phyloP scores from a whole-genome alignment of 2,797 vertebrate species.

The Oreortyx pictus region DNA sequence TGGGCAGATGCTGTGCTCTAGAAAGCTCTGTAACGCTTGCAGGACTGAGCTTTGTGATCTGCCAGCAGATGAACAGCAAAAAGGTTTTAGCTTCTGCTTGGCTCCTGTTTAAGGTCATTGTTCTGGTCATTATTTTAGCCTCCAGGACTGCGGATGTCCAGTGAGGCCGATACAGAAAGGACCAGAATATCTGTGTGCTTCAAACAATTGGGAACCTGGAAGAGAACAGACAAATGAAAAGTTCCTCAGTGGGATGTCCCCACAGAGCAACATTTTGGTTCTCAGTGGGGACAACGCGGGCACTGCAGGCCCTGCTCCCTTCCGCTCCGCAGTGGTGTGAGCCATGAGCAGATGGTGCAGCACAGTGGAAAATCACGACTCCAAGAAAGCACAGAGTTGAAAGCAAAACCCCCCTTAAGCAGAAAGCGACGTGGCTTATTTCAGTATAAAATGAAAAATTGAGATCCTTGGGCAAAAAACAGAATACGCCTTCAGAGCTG shows the following conservation, averaged over 20 bases:
- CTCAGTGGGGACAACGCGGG: background rate
- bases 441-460: slow-evolving; percentile 19
- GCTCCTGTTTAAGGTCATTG: slow-evolving; percentile 7
- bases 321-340: background rate
- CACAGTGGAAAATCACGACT: slow-evolving; percentile 58
- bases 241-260: background rate
- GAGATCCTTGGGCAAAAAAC: slow-evolving; percentile 45
- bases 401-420: slow-evolving; percentile 36
- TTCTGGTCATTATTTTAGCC: slow-evolving; percentile 15
- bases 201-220: slow-evolving; percentile 10
- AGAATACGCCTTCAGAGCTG: background rate
- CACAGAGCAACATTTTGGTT: slow-evolving; percentile 5
- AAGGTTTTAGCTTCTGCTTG: background rate
- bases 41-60: slow-evolving; percentile 8
- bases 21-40: background rate
- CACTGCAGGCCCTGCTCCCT: slow-evolving; percentile 1
- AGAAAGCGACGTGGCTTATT: slow-evolving; percentile 33
- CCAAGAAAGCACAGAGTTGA: background rate
- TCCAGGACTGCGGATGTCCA: background rate
- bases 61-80: background rate
- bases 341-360: slow-evolving; percentile 51
- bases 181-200: slow-evolving; percentile 7
- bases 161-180: background rate
- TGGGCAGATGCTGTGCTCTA: background rate
- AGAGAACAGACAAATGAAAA: background rate